A percentile compares a stretch with the other conserved stretches of the same genome.
Conservation (phyloP, 2,888 invertebrate genomes). For the Carpatolechia fugitivella region DNA sequence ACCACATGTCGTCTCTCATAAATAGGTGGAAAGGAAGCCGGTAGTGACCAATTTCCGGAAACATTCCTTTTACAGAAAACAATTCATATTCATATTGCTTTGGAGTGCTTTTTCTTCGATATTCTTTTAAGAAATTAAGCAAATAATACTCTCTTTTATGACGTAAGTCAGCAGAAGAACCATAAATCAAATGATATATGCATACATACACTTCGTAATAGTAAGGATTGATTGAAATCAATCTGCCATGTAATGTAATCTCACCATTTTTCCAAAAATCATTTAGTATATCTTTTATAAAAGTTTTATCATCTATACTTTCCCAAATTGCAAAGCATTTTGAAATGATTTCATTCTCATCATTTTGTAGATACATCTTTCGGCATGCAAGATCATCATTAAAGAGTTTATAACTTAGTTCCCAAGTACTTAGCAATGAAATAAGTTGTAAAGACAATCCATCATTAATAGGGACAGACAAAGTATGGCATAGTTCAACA, state of each 20-base stretch:
- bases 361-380: slow-evolving; percentile 48
- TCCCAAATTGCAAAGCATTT: slow-evolving; percentile 63
- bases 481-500: slow-evolving; percentile 54
- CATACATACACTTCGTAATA: slow-evolving; percentile 70
- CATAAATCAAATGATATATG: slow-evolving; percentile 61
- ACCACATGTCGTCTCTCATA: slow-evolving; percentile 73
- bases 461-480: slow-evolving; percentile 59
- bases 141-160: slow-evolving; percentile 64
- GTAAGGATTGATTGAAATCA: slow-evolving; percentile 68
- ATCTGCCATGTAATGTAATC: slow-evolving; percentile 63
- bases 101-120: slow-evolving; percentile 61
- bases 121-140: slow-evolving; percentile 66
- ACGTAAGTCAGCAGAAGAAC: slow-evolving; percentile 42
- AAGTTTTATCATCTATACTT: slow-evolving; percentile 61
- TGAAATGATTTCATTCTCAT: slow-evolving; percentile 44
- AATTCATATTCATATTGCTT: slow-evolving; percentile 73
- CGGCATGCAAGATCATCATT: slow-evolving; percentile 52
- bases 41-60: slow-evolving; percentile 73
- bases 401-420: slow-evolving; percentile 58
- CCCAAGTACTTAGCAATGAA: slow-evolving; percentile 62
- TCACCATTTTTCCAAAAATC: slow-evolving; percentile 75
- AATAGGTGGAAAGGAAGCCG: slow-evolving; percentile 72
- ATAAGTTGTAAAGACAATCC: slow-evolving; percentile 65
- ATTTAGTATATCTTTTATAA: slow-evolving; percentile 58
- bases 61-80: slow-evolving; percentile 72